phyloP scores from a whole-genome alignment of 92 coral and sea anemone genomes.

The Hydrozoanthus gracilis region DNA sequence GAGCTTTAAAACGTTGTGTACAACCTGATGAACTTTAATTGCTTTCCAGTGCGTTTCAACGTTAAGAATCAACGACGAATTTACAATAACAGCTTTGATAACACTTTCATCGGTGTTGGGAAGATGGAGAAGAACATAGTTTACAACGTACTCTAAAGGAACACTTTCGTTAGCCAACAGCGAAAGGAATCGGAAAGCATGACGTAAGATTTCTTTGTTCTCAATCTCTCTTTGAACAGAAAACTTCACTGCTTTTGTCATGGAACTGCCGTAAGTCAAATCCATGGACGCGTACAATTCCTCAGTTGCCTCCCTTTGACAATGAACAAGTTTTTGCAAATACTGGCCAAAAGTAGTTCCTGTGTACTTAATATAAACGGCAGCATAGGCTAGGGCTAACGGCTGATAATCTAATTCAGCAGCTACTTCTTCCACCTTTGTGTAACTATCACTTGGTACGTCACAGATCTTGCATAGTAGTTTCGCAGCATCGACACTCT shows the following conservation, averaged over 20 bases:
- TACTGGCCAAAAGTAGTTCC: background rate
- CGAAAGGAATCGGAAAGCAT: constrained; percentile 30
- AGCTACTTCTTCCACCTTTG: too few species aligned
- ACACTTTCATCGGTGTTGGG: constrained; percentile 1
- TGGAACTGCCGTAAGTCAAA: background rate
- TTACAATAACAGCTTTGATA: constrained; percentile 4
- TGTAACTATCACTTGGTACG: too few species aligned
- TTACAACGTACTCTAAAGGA: constrained; percentile 21
- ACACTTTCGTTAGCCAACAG: constrained; percentile 10
- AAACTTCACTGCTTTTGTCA: constrained; percentile 32
- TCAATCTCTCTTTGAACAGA: constrained; percentile 22
- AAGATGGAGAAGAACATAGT: background rate
- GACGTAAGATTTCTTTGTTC: background rate
- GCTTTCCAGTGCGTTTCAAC: background rate
- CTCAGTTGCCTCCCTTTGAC: constrained; percentile 37
- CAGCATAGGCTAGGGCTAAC: too few species aligned
- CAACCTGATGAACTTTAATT: constrained; percentile 35
- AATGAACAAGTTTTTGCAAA: background rate
- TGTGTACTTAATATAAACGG: constrained; percentile 9
- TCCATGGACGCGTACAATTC: background rate
- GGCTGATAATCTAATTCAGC: too few species aligned
- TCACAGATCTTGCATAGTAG: too few species aligned
- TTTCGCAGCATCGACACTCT: constrained; percentile 34
- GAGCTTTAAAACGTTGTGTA: constrained; percentile 23
- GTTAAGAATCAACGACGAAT: constrained; percentile 29